Conservation (phyloP, 2,888 invertebrate genomes). For the Mechanitis mazaeus region DNA sequence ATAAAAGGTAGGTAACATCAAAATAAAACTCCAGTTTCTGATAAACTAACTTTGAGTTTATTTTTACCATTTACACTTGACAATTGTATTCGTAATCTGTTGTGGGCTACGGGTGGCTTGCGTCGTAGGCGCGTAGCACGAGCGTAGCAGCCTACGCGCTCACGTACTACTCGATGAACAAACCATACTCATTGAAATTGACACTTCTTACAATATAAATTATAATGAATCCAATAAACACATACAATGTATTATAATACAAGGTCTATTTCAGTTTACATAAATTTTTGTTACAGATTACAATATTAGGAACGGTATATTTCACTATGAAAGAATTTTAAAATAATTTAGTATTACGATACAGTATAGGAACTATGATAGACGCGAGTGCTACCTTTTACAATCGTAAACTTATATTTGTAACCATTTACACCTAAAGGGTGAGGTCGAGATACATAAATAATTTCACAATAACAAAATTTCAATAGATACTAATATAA, state of each 20-base stretch:
- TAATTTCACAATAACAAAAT: constrained; percentile 57
- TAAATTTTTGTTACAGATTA: constrained; percentile 65
- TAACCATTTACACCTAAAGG: constrained; percentile 49
- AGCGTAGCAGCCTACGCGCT: constrained; percentile 54
- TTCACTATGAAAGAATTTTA: constrained; percentile 75
- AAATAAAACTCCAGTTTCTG: constrained; percentile 72
- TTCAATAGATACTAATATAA: constrained; percentile 42
- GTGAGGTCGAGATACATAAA: constrained; percentile 47
- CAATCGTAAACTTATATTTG: constrained; percentile 63
- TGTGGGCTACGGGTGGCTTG: constrained; percentile 66
- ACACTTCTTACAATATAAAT: constrained; percentile 29
- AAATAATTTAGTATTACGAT: constrained; percentile 73
- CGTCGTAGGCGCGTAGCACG: constrained; percentile 68
- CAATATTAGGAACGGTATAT: constrained; percentile 76
- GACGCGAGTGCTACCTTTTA: constrained; percentile 71
- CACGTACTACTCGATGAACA: constrained; percentile 35
- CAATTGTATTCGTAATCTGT: constrained; percentile 76
- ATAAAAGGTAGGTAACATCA: too few species aligned
- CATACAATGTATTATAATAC: constrained; percentile 44
- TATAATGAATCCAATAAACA: constrained; percentile 40
- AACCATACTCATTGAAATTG: constrained; percentile 20
- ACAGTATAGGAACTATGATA: constrained; percentile 77
- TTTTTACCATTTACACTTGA: constrained; percentile 79
- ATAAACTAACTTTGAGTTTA: constrained; percentile 79
- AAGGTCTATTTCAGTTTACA: constrained; percentile 47